phyloP scores from a whole-genome alignment of 1,140 invertebrate species.

The Drosophila sulfurigaster region DNA sequence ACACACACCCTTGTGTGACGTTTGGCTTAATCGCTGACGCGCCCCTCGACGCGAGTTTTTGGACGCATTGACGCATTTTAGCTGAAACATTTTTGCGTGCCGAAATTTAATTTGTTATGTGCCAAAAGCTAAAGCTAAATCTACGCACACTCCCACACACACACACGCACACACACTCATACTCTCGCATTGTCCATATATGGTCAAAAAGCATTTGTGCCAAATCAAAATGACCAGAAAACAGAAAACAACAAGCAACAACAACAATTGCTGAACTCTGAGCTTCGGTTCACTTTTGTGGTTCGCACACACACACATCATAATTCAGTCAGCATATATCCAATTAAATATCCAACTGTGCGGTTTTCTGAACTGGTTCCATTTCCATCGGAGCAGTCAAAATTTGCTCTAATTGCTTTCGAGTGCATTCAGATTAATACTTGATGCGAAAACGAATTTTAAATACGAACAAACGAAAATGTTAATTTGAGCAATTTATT shows the following conservation, averaged over 20 bases:
- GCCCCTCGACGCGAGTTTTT: constrained; percentile 15
- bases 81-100: constrained; percentile 56
- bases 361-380: not conserved
- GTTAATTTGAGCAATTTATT: too few relatives aligned
- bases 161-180: too few relatives aligned
- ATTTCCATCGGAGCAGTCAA: not conserved
- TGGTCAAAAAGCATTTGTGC: not conserved
- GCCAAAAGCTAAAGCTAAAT: constrained; percentile 15
- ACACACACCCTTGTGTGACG: constrained; percentile 6
- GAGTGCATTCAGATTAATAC: too few relatives aligned
- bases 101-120: constrained; percentile 69
- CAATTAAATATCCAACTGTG: not conserved
- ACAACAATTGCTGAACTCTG: not conserved
- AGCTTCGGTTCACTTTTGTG: not conserved
- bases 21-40: constrained; percentile 52
- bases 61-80: constrained; percentile 30
- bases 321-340: not conserved
- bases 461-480: too few relatives aligned
- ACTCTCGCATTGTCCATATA: too few relatives aligned
- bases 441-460: too few relatives aligned
- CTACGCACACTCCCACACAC: not conserved
- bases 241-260: not conserved
- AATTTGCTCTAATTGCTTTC: not conserved
- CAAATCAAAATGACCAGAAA: not conserved
- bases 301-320: not conserved